These are phyloP conservation scores for Drosophila persimilis DNA, from an alignment of 1,140 invertebrate species.

Conservation along the genomic window DNA sequence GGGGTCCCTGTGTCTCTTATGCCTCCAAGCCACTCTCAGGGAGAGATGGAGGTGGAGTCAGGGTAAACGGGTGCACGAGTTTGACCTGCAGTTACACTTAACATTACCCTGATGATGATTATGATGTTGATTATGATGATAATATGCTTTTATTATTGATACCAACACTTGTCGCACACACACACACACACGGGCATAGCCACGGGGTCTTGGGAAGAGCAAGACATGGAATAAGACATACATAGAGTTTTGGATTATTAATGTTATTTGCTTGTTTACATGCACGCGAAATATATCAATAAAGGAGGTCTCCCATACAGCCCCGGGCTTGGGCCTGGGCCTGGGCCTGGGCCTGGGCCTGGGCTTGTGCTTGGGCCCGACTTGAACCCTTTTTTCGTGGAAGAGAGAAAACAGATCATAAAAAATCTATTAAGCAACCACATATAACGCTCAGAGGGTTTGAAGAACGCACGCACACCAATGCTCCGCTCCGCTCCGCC, in stretches of 20 bases:
- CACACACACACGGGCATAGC: background rate
- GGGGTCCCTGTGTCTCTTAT: slow-evolving; percentile 11
- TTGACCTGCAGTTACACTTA: slow-evolving; percentile 77
- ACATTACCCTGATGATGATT: slow-evolving; percentile 32
- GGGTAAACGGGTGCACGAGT: slow-evolving; percentile 43
- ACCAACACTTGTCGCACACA: slow-evolving; percentile 61
- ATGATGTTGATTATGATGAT: slow-evolving; percentile 36
- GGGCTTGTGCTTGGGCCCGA: no score
- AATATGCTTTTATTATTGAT: slow-evolving; percentile 70
- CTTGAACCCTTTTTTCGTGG: slow-evolving; percentile 9
- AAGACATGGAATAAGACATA: slow-evolving; percentile 1
- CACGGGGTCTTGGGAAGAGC: background rate
- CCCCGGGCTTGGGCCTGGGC: background rate
- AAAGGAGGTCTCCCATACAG: slow-evolving; percentile 20
- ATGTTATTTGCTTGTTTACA: slow-evolving; percentile 75
- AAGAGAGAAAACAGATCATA: slow-evolving; percentile 66
- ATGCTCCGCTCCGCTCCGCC: no score
- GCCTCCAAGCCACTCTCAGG: no score
- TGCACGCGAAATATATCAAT: slow-evolving; percentile 67
- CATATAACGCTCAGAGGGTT: slow-evolving; percentile 51
- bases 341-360: no score
- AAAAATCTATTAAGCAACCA: slow-evolving; percentile 81
- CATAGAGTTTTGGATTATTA: slow-evolving; percentile 44
- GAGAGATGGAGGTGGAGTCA: no score
- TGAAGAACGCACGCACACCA: slow-evolving; percentile 16